phyloP scores from a whole-genome alignment of 2,113 vertebrate genomes.

The Platichthys stellatus region DNA sequence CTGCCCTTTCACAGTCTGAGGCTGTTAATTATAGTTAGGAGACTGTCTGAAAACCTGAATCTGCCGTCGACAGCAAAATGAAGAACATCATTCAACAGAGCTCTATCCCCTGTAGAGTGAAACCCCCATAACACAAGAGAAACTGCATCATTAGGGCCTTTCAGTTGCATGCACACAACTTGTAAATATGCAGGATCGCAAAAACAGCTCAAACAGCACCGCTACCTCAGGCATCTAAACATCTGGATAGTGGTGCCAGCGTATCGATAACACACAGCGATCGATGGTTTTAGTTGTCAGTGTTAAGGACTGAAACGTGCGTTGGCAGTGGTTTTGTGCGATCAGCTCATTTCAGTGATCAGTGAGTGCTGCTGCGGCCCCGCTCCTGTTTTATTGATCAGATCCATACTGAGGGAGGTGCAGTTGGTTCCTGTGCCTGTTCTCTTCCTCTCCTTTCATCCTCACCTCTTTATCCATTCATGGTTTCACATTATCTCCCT shows the following conservation, averaged over 20 bases:
- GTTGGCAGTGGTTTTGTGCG: conserved; percentile 20
- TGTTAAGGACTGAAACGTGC: background rate
- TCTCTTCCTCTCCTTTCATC: conserved; percentile 9
- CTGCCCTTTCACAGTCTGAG: too few species aligned
- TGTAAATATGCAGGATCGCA: too few species aligned
- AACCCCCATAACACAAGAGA: too few species aligned
- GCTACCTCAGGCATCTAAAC: background rate
- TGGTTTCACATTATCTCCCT: background rate
- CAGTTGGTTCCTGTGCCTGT: conserved; percentile 17
- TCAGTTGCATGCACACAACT: too few species aligned
- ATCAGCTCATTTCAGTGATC: conserved; percentile 16
- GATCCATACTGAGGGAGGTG: background rate
- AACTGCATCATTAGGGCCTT: too few species aligned
- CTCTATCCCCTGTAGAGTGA: too few species aligned
- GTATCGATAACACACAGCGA: background rate
- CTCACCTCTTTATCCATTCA: conserved; percentile 5
- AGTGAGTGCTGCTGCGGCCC: conserved; percentile 16
- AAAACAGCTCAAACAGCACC: background rate
- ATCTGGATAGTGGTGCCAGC: background rate
- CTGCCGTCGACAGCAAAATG: too few species aligned
- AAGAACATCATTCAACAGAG: too few species aligned
- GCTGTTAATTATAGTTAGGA: too few species aligned
- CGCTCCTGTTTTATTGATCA: conserved; percentile 29
- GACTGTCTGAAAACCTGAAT: background rate
- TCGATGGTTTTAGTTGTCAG: background rate